phyloP scores from a whole-genome alignment of 1,140 invertebrate species.

The Colletes latitarsis region DNA sequence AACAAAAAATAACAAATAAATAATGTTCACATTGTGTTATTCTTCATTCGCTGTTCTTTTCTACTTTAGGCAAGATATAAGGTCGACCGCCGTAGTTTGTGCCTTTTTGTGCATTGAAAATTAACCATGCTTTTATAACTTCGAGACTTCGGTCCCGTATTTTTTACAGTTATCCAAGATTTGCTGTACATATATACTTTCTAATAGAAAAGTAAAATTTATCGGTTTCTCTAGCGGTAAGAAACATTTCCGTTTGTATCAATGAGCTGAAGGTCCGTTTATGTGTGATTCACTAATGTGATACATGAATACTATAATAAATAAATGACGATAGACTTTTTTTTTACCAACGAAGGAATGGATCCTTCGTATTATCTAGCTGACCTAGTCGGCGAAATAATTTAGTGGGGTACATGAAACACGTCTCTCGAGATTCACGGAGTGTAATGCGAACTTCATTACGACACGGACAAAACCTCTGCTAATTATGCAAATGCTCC shows the following conservation, averaged over 20 bases:
- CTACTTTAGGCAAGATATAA: too few species aligned
- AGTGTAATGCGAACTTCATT: conserved; percentile 44
- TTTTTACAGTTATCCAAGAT: too few species aligned
- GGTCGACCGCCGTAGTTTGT: too few species aligned
- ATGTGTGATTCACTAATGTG: neutral
- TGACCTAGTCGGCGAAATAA: conserved; percentile 21
- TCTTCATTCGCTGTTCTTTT: too few species aligned
- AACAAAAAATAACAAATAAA: too few species aligned
- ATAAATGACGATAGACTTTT: conserved; percentile 12
- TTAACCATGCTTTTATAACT: too few species aligned
- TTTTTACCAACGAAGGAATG: conserved; percentile 21
- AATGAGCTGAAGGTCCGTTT: neutral
- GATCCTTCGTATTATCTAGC: conserved; percentile 12
- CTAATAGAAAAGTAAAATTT: conserved; percentile 7
- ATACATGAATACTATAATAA: neutral
- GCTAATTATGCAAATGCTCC: conserved; percentile 53
- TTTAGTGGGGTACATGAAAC: conserved; percentile 23
- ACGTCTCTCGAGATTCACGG: conserved; percentile 12
- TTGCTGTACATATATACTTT: neutral
- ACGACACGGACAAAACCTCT: conserved; percentile 45
- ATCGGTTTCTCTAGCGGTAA: neutral
- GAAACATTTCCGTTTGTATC: neutral
- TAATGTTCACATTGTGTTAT: too few species aligned
- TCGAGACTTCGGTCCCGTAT: too few species aligned
- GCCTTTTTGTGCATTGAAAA: too few species aligned